Evolutionary conservation across 2,888 invertebrate genomes (phyloP), one percentile per base, ranked within the genome.

Genomic region (Mesorhabditis sp.): DNA sequence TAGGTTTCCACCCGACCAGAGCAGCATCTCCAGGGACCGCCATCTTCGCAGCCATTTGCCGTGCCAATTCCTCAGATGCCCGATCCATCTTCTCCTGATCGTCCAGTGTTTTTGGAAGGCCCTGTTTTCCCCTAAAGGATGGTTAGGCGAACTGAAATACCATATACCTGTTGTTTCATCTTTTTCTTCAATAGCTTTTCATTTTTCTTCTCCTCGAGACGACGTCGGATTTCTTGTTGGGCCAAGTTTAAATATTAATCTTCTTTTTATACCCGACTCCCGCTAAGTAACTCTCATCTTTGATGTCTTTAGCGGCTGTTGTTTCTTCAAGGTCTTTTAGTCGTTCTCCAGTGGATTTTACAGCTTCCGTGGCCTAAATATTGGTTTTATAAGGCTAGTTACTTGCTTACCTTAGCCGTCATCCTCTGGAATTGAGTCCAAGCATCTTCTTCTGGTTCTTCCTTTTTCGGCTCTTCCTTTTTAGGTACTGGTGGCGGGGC

Each of bases 371-470:
- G 7, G 77, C 77, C 80, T 79, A 70, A 66, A 76, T 71, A 65
- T 44, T 7, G 13, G 13, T 65, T 41, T 50, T 4, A 5, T 63
- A 71, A 68, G 13, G 45, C 13, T 6, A 68, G 64, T n/a, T 4
- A 15, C 10, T 44, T 64, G 13, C 70, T 62, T 15, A 83, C 82
- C 68, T 80, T 80, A 65, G 81, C 83, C 5, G 81, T 83, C 84
- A 84, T 85, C 64, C 79, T 74, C 65, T 83, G 81, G 72, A 84
- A 84, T 44, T 77, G 71, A 7, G 83, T 79, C 84, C 84, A 84
- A 5, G 84, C 79, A 67, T 84, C 84, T 70, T 84, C 84, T 67
- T 84, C 83, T n/a, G 70, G 70, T 62, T 80, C 80, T 64, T 74
- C 72, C 66, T 73, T 67, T 67, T 76, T 73, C 67, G 72, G 66